Evolutionary conservation across 2,888 invertebrate genomes (phyloP).

Genomic region (Diarsia rubi): DNA sequence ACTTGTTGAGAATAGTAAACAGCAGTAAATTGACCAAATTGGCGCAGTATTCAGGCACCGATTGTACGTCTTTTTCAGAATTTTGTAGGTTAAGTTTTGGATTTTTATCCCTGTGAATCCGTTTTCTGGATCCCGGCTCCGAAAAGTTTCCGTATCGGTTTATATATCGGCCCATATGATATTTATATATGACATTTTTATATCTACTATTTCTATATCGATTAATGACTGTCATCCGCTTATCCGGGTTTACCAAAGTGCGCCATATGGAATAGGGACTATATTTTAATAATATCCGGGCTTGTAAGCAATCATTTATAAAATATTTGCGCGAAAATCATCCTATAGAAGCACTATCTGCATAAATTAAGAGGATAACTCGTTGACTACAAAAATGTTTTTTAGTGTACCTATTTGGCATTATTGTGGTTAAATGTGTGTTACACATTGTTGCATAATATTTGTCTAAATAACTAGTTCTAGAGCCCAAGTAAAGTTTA

Average conservation of each 20-base stretch:
- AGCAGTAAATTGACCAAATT: conserved; percentile 9
- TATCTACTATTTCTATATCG: too few relatives aligned
- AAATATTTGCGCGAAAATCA: conserved; percentile 1
- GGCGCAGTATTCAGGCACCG: not conserved
- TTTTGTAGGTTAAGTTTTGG: not conserved
- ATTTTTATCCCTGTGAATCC: not conserved
- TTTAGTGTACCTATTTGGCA: conserved; percentile 1
- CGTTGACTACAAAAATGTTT: not conserved
- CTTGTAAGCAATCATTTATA: not conserved
- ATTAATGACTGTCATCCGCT: conserved; percentile 5
- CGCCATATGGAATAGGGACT: not conserved
- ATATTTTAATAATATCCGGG: conserved; percentile 14
- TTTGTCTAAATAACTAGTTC: not conserved
- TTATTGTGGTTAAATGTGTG: conserved; percentile 14
- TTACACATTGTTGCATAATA: not conserved
- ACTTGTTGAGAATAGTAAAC: conserved; percentile 4
- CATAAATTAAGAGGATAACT: conserved; percentile 6
- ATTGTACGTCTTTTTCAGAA: not conserved
- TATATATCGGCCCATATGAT: not conserved
- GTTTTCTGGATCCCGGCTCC: not conserved
- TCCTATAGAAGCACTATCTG: not conserved
- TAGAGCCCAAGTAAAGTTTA: not conserved
- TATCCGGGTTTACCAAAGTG: conserved; percentile 5
- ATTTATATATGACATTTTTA: too few relatives aligned
- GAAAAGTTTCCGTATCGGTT: not conserved